A percentile compares a stretch with the other conserved stretches of the same genome.
phyloP scores from a whole-genome alignment of 2,113 vertebrate species.

The Carassius carassius region DNA sequence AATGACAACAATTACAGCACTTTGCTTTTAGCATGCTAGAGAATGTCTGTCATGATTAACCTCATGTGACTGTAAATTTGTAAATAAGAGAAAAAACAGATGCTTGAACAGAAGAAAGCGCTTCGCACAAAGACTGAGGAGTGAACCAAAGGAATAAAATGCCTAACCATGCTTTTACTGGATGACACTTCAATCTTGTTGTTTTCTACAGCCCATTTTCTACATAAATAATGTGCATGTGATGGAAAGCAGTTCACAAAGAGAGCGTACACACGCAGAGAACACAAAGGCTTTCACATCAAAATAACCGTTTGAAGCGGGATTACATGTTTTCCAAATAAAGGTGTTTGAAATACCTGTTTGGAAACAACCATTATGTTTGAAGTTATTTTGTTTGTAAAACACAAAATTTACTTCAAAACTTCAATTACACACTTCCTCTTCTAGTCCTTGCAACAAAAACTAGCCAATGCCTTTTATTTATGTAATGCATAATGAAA shows the following conservation, averaged over 20 bases:
- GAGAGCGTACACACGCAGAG: background rate
- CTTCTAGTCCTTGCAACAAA: background rate
- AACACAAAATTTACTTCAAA: background rate
- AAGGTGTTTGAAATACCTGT: background rate
- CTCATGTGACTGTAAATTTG: slow-evolving; percentile 23
- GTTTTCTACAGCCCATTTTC: background rate
- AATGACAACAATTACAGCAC: background rate
- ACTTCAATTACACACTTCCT: background rate
- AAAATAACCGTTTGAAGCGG: background rate
- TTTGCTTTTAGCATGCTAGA: slow-evolving; percentile 7
- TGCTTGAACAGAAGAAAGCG: slow-evolving; percentile 19
- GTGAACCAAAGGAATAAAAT: background rate
- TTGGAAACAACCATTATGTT: slow-evolving; percentile 6
- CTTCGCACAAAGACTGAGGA: background rate
- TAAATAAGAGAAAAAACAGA: slow-evolving; percentile 31
- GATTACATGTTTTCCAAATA: background rate
- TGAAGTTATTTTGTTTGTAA: background rate
- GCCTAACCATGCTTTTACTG: slow-evolving; percentile 13
- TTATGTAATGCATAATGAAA: background rate
- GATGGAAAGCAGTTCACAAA: background rate
- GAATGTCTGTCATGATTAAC: slow-evolving; percentile 21
- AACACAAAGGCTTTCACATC: background rate
- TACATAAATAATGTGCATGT: background rate
- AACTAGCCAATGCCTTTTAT: background rate
- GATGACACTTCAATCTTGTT: slow-evolving; percentile 29